Percentiles rank a stretch among this genome's conserved stretches.
These are phyloP conservation scores for Nixonia krombeini DNA, from an alignment of 1,140 invertebrate genomes.

Conservation along the genomic window DNA sequence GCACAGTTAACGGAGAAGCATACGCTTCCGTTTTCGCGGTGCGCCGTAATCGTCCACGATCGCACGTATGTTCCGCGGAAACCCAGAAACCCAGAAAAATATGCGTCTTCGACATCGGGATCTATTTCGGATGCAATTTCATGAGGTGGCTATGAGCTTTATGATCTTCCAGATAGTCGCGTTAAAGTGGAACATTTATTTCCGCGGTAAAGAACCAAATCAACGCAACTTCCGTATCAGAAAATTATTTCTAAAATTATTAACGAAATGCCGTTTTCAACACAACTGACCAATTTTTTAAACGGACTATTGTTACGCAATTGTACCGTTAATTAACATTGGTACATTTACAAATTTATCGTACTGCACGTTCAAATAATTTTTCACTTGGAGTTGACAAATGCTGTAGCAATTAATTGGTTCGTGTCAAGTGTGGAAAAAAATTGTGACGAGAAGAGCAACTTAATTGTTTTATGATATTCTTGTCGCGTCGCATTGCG, in stretches of 20 bases:
- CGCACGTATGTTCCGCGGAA: constrained; percentile 26
- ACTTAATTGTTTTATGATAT: not conserved
- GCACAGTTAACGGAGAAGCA: constrained; percentile 45
- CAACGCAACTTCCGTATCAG: no score
- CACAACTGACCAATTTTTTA: no score
- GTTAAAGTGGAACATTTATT: constrained; percentile 1
- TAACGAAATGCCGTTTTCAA: no score
- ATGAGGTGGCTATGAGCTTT: constrained; percentile 31
- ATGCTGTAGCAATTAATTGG: no score
- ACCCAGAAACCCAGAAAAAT: constrained; percentile 47
- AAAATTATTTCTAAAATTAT: no score
- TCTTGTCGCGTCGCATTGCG: not conserved
- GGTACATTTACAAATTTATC: no score
- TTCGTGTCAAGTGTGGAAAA: no score
- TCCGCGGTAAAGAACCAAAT: not conserved
- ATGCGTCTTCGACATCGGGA: constrained; percentile 47
- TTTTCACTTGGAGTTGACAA: no score
- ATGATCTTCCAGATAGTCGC: constrained; percentile 20
- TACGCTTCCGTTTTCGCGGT: constrained; percentile 42
- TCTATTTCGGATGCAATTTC: constrained; percentile 34
- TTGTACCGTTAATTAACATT: no score
- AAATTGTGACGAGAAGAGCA: no score
- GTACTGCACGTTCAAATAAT: no score
- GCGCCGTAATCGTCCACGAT: constrained; percentile 33
- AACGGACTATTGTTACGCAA: no score